Conservation (phyloP, 1,140 invertebrate genomes). For the Euschistus heros region DNA sequence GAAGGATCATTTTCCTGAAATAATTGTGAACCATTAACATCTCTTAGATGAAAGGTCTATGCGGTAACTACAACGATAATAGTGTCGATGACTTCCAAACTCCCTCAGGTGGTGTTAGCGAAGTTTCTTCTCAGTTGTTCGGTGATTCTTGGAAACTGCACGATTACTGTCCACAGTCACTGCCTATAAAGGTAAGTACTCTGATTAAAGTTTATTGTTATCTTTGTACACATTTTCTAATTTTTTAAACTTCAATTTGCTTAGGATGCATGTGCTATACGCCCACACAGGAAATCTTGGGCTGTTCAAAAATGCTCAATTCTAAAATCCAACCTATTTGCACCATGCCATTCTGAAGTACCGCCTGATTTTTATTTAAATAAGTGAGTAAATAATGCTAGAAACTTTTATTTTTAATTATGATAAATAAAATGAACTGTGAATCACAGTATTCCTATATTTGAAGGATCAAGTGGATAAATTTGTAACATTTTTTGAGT, state of each 20-base stretch:
- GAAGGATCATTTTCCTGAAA: no score
- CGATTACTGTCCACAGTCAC: constrained; percentile 49
- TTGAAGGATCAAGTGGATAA: no score
- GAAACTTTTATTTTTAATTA: no score
- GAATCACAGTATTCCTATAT: no score
- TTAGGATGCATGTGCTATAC: constrained; percentile 56
- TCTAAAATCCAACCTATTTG: constrained; percentile 60
- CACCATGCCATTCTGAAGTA: constrained; percentile 68
- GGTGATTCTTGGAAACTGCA: constrained; percentile 81
- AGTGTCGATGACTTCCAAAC: constrained; percentile 71
- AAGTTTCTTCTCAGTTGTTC: constrained; percentile 61
- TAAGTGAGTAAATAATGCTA: constrained; percentile 34
- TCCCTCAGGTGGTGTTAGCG: constrained; percentile 57
- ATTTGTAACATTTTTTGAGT: no score
- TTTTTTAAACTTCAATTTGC: neutral
- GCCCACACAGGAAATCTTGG: constrained; percentile 67
- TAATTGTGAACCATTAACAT: neutral
- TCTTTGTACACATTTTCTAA: neutral
- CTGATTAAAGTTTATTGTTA: neutral
- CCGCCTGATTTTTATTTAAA: constrained; percentile 52
- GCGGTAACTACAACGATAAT: constrained; percentile 83
- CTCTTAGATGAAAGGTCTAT: constrained; percentile 63
- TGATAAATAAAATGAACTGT: no score
- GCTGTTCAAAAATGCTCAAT: constrained; percentile 60
- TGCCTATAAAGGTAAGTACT: constrained; percentile 21